Base-by-base conservation (phyloP, 2,113 vertebrate species). In the Cephalopterus ornatus region DNA sequence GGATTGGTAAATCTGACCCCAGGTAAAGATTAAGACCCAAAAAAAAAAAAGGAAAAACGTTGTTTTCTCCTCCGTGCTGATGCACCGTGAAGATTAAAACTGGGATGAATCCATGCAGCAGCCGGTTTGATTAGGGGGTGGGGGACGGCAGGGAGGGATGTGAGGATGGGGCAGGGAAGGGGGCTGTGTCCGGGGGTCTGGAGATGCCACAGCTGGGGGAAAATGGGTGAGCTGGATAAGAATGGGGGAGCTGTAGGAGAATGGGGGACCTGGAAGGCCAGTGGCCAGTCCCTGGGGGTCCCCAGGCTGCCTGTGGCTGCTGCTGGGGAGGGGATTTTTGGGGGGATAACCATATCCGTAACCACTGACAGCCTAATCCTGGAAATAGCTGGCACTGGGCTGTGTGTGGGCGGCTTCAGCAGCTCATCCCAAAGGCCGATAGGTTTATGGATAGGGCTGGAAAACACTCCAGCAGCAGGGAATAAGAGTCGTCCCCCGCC, bases 11-110 rank as follows among this genome's bases (percentile, higher is more conserved):
- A 93, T 92, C 90, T 84, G 89, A 93, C 95, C 86, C 88, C 88
- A 95, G 96, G 95, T 96, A 93, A 95, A 93, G 93, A 96, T 95
- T 97, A 96, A 92, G 67, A 85, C 41, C 47, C 53, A 10, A 19
- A 62, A 75, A 82, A 83, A 87, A 46, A 82, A 62, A 62, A 39
- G 8, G 15, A 71, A 74, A 88, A 90, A 72, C 67, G 32, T 67
- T 86, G 62, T 87, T 83, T 58, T 83, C 72, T 18, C 3, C 27
- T 4, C 63, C 8, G 3, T 35, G 75, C 82, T 85, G 89, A 81
- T 91, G 85, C 82, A 76, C 76, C 12, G 2, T 80, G 85, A 90
- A 94, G 94, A 92, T 95, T 88, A 89, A 89, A 89, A 89, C 14
- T 0, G 7, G 84, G 70, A 24, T 77, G 91, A 62, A 85, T 71